Conservation (phyloP, 2,888 invertebrate genomes). For the Zaprionus bogoriensis region DNA sequence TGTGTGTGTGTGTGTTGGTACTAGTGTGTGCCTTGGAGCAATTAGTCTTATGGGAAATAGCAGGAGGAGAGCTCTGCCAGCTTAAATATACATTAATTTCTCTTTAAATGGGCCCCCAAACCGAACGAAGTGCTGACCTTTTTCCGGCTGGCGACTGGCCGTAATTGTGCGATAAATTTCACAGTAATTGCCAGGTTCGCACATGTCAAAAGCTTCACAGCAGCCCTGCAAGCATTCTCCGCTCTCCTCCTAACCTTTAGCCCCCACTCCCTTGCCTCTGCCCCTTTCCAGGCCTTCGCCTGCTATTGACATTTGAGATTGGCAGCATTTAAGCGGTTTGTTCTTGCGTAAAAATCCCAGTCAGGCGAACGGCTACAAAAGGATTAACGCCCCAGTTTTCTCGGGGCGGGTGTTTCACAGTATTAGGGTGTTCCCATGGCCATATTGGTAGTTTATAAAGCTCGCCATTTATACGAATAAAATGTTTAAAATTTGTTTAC, state of each 20-base stretch:
- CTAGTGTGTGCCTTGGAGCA: conserved; percentile 52
- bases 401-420: conserved; percentile 4
- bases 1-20: conserved; percentile 13
- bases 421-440: not conserved
- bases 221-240: conserved; percentile 2
- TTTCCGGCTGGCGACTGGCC: conserved; percentile 21
- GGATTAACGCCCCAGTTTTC: conserved; percentile 62
- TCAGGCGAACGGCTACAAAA: conserved; percentile 62
- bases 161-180: conserved; percentile 56
- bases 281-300: conserved; percentile 16
- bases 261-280: conserved; percentile 5
- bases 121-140: conserved; percentile 6
- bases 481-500: not conserved
- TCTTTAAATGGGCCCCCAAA: conserved; percentile 57
- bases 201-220: conserved; percentile 27
- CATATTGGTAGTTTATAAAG: not conserved
- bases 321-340: conserved; percentile 57
- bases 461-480: not conserved
- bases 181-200: conserved; percentile 61
- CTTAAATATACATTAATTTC: conserved; percentile 78
- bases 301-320: conserved; percentile 81
- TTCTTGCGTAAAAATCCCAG: conserved; percentile 73
- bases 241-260: not conserved
- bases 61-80: conserved; percentile 27
- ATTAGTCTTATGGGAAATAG: conserved; percentile 70